Evolutionary conservation across 2,113 vertebrate species (phyloP), one percentile per base, ranked within the genome.

Genomic region (Nesoenas mayeri): DNA sequence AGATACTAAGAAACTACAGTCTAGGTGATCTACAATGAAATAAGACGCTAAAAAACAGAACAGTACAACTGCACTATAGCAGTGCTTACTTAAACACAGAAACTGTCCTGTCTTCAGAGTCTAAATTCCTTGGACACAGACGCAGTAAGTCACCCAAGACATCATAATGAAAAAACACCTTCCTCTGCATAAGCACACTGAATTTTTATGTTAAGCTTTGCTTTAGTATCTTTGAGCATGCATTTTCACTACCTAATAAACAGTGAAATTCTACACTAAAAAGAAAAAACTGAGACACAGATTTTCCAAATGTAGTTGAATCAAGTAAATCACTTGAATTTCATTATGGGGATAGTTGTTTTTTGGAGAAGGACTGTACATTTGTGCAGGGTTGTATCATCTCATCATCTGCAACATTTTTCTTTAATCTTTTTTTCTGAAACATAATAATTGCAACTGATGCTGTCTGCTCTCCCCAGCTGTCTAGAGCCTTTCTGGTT

Each of bases 341-440:
- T 40, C 31, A 25, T 22, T 18, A 28, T 3, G 5, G 5, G 3
- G 1, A 4, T 14, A 56, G 7, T 28, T 17, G 9, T 65, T 38
- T 66, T n/a, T 44, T 26, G 3, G 28, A 74, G 17, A 34, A 28
- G 26, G 69, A 44, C 9, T 32, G 14, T 15, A 61, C 5, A 60
- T 62, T 88, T 81, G 6, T 34, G 21, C 5, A 10, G 15, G 16
- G 8, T 71, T 73, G 7, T 54, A 73, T 56, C 0, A 18, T 65
- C n/a, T 73, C 20, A 64, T 24, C 8, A 36, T 12, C 57, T 60
- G 21, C n/a, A 86, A 74, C 2, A 2, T 60, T 56, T 89, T 51
- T 21, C n/a, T 64, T 15, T 36, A 6, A 31, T 19, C 6, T 62
- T 60, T 72, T 92, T 82, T 78, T 11, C 28, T 7, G 2, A 82